Evolutionary conservation across 2,797 vertebrate genomes (phyloP).

Genomic region (Spondyliosoma cantharus): DNA sequence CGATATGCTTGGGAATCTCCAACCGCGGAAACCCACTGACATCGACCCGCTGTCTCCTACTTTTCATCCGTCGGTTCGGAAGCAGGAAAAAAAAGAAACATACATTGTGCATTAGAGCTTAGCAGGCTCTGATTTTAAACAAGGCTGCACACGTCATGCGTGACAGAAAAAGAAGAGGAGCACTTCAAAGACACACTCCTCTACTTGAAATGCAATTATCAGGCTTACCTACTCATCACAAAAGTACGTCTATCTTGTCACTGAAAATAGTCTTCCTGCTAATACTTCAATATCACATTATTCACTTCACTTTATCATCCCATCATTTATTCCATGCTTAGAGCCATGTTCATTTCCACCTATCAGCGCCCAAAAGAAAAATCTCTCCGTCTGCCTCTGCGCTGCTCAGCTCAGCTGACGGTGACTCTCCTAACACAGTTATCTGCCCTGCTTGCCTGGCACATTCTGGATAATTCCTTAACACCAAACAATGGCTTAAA

Average conservation of each 20-base stretch:
- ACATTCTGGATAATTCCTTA: conserved; percentile 58
- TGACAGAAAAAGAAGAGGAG: conserved; percentile 35
- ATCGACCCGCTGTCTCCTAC: conserved; percentile 52
- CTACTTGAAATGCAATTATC: conserved; percentile 55
- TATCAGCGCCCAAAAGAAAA: conserved; percentile 44
- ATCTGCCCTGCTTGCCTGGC: conserved; percentile 51
- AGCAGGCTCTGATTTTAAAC: conserved; percentile 20
- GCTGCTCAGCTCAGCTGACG: conserved; percentile 54
- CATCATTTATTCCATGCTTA: conserved; percentile 52
- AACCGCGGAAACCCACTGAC: conserved; percentile 55
- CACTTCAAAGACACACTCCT: conserved; percentile 55
- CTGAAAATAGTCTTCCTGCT: conserved; percentile 52
- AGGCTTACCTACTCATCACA: conserved; percentile 61
- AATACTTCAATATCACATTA: conserved; percentile 64
- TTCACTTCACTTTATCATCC: conserved; percentile 62
- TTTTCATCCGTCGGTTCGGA: conserved; percentile 55
- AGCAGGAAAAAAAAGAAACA: conserved; percentile 23
- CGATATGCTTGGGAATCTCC: conserved; percentile 50
- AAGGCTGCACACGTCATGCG: conserved; percentile 1
- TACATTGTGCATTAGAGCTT: not conserved
- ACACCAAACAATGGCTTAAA: conserved; percentile 50
- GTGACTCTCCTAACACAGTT: conserved; percentile 54
- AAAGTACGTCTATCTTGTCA: conserved; percentile 46
- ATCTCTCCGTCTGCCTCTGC: conserved; percentile 25
- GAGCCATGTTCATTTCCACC: conserved; percentile 52